These are phyloP conservation scores for Dallia pectoralis DNA, from an alignment of 2,797 vertebrate species.

Conservation along the genomic window DNA sequence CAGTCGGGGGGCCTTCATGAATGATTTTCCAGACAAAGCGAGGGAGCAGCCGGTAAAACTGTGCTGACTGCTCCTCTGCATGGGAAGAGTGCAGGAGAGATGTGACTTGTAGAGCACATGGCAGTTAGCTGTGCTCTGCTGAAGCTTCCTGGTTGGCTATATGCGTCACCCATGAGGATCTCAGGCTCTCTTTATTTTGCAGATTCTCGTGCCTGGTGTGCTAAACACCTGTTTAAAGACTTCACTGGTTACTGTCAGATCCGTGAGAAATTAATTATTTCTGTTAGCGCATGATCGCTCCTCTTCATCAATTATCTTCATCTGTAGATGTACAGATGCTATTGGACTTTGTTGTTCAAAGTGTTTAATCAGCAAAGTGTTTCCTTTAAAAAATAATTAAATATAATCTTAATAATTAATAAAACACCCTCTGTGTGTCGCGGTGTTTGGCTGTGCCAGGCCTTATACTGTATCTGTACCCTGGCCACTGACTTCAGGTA, in stretches of 20 bases:
- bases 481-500: too few relatives aligned
- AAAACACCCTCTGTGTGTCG: neutral
- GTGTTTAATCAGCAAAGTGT: neutral
- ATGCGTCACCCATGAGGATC: neutral
- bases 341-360: neutral
- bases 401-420: neutral
- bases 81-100: conserved; percentile 29
- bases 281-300: neutral
- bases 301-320: neutral
- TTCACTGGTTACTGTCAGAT: neutral
- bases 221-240: neutral
- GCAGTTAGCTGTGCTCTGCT: neutral
- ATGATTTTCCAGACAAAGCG: conserved; percentile 52
- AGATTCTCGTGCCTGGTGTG: neutral
- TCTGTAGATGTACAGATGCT: neutral
- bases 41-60: conserved; percentile 18
- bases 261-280: neutral
- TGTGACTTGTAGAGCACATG: conserved; percentile 8
- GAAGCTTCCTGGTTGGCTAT: neutral
- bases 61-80: conserved; percentile 23
- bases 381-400: neutral
- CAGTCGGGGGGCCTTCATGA: conserved; percentile 48
- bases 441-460: neutral
- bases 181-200: conserved; percentile 21
- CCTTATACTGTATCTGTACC: too few relatives aligned